A percentile compares a stretch with the other conserved stretches of the same genome.
phyloP scores from a whole-genome alignment of 2,113 vertebrate species.

The Origma solitaria region DNA sequence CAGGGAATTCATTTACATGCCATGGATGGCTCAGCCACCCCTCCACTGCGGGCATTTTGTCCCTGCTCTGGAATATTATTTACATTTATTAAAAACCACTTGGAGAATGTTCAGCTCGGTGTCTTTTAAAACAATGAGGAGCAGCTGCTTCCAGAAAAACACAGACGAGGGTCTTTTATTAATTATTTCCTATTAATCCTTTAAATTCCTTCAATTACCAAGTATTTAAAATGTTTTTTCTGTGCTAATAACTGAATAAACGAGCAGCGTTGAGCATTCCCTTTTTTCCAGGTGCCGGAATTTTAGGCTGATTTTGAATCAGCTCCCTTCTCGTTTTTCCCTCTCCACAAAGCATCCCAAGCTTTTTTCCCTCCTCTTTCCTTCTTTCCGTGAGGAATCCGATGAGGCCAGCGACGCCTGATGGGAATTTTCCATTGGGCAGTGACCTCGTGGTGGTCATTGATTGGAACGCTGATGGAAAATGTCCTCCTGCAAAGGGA shows the following conservation, averaged over 20 bases:
- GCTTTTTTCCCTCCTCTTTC: neutral
- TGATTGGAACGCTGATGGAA: neutral
- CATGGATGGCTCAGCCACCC: neutral
- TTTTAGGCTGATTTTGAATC: neutral
- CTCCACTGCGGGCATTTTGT: neutral
- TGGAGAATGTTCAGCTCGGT: neutral
- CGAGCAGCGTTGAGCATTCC: rapidly evolving
- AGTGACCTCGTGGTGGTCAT: neutral
- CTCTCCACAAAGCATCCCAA: neutral
- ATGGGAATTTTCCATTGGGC: neutral
- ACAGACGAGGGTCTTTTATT: neutral
- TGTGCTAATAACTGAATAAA: neutral
- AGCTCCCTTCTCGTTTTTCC: neutral
- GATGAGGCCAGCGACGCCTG: neutral
- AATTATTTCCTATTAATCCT: neutral
- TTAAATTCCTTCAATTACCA: neutral
- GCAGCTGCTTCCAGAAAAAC: neutral
- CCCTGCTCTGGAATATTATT: neutral
- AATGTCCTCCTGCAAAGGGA: neutral
- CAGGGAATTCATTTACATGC: neutral
- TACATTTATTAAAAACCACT: neutral
- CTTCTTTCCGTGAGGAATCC: neutral
- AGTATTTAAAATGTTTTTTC: neutral
- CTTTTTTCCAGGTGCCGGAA: neutral
- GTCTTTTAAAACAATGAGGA: neutral